Evolutionary conservation across 1,140 invertebrate species (phyloP), one percentile per base, ranked within the genome.

Genomic region (Ptiloglossa arizonensis): DNA sequence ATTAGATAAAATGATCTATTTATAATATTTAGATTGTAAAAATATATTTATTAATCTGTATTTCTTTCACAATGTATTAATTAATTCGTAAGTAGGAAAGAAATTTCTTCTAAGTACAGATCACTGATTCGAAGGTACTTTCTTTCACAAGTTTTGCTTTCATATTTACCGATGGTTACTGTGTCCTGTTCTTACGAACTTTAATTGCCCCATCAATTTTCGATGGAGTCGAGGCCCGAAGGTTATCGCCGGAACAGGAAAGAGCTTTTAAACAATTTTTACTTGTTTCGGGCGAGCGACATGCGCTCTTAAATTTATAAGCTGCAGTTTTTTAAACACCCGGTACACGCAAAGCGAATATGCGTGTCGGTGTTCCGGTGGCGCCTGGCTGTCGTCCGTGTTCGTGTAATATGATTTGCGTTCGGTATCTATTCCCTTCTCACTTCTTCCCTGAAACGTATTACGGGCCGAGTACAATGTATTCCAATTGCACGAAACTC

Each of bases 351-450:
- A 15, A 35, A 60, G 27, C 35, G 22, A 52, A 50, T 41, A 54
- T 6, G 35, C 29, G 48, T 27, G 50, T 54, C 57, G 54, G 46
- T 63, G 48, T 75, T 35, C 24, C 50, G 38, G 27, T 63, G 64
- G 72, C 72, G 66, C 52, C 79, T 76, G 72, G 72, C 72, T 81
- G 72, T 38, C 60, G 46, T 66, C 72, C 81, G 76, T 38, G 32
- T 81, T 59, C 46, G 5, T 29, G 24, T 52, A 57, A 77, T 57
- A 68, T 77, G 66, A 81, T 81, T 81, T 81, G 75, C 79, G 50
- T 60, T 46, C 19, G 27, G 62, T 67, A 76, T 59, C 64, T 81
- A 62, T 59, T 68, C 50, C 17, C 52, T 75, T 57, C 32, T 50
- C 56, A 41, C 50, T 66, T 80, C 63, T 11, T 35, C n/a, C n/a